Percentiles rank a stretch among this genome's conserved stretches.
Evolutionary conservation across 2,888 invertebrate genomes (phyloP).

Genomic region (Fragum fragum): DNA sequence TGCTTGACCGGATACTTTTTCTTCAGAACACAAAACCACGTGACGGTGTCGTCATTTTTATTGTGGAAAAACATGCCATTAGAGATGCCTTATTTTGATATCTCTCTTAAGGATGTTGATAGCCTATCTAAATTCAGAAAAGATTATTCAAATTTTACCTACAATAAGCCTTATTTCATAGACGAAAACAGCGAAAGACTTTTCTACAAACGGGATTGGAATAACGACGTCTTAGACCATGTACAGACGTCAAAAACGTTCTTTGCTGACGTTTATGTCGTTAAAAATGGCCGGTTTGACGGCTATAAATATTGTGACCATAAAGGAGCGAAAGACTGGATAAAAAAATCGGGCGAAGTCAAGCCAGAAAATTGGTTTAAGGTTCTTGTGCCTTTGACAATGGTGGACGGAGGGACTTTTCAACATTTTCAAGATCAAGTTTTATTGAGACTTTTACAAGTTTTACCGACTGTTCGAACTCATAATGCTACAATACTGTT

Average conservation of each 20-base stretch:
- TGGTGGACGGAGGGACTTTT: conserved; percentile 31
- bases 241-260: conserved; percentile 7
- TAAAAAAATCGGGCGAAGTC: not conserved
- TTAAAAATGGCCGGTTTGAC: not conserved
- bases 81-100: not conserved
- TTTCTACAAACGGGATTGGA: conserved; percentile 23
- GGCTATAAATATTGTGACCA: not conserved
- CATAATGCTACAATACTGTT: conserved; percentile 19
- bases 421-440: conserved; percentile 41
- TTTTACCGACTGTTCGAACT: conserved; percentile 1
- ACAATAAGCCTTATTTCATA: not conserved
- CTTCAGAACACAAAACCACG: not conserved
- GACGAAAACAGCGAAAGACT: not conserved
- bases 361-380: conserved; percentile 8
- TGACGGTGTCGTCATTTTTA: not conserved
- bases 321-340: not conserved
- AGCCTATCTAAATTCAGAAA: not conserved
- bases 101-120: not conserved
- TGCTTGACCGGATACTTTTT: not conserved
- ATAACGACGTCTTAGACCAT: not conserved
- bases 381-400: not conserved
- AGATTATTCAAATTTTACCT: conserved; percentile 7
- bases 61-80: not conserved
- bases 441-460: conserved; percentile 36
- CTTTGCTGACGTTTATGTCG: not conserved